These are phyloP conservation scores for Zaprionus africanus DNA, from an alignment of 1,140 invertebrate species.

Conservation along the genomic window DNA sequence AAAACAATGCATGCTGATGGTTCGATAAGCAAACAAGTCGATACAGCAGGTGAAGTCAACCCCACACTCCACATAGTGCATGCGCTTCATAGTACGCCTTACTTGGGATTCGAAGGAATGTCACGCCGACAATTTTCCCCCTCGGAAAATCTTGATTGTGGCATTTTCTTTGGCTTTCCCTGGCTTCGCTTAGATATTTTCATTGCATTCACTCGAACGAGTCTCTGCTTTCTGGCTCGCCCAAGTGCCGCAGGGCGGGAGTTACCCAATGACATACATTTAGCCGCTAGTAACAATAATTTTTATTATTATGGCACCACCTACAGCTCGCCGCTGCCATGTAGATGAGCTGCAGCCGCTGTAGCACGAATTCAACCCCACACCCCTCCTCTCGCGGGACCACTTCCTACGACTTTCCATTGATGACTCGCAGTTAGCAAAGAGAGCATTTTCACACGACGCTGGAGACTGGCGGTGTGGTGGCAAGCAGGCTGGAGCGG, in stretches of 20 bases:
- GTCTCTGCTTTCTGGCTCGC: slow-evolving; percentile 65
- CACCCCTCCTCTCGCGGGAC: too few relatives aligned
- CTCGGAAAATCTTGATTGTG: slow-evolving; percentile 70
- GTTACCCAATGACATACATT: slow-evolving; percentile 73
- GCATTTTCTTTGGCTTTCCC: slow-evolving; percentile 60
- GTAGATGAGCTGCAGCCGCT: slow-evolving; percentile 39
- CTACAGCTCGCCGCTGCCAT: slow-evolving; percentile 43
- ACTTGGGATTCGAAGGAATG: neutral
- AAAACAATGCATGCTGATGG: neutral
- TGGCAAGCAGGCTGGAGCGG: neutral
- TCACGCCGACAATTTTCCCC: slow-evolving; percentile 1
- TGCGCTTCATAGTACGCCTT: neutral
- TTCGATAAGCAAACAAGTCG: slow-evolving; percentile 8
- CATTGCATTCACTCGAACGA: slow-evolving; percentile 74
- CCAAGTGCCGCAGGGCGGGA: slow-evolving; percentile 57
- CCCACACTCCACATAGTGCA: neutral
- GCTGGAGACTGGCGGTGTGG: neutral
- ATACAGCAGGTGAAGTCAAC: slow-evolving; percentile 1
- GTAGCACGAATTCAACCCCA: too few relatives aligned
- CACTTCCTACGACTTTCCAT: slow-evolving; percentile 22
- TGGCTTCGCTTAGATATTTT: slow-evolving; percentile 64
- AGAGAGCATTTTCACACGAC: slow-evolving; percentile 70
- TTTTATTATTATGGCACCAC: slow-evolving; percentile 82
- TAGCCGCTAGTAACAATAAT: slow-evolving; percentile 79
- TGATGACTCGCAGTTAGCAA: slow-evolving; percentile 81